Conservation (phyloP, 2,797 vertebrate species). For the Trichosurus vulpecula region DNA sequence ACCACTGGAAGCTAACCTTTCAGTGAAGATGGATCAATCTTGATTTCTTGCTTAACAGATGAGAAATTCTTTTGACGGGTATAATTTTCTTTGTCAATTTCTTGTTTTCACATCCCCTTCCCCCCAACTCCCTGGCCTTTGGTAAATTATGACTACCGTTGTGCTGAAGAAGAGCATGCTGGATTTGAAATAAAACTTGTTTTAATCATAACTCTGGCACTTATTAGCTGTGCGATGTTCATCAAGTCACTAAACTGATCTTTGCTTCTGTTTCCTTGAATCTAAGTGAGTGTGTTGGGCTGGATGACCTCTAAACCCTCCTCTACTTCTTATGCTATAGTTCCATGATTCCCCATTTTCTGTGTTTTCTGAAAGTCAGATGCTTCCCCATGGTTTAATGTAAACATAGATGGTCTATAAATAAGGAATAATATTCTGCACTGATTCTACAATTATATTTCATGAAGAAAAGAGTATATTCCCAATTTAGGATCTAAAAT, state of each 20-base stretch:
- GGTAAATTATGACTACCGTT: not conserved
- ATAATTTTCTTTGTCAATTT: not conserved
- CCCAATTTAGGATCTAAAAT: not conserved
- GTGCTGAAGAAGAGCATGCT: not conserved
- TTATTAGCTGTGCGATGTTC: not conserved
- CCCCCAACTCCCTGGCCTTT: not conserved
- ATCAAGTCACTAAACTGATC: not conserved
- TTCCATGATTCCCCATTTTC: not conserved
- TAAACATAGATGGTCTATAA: not conserved
- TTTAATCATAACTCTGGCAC: not conserved
- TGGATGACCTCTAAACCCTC: not conserved
- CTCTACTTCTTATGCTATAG: not conserved
- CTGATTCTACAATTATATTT: not conserved
- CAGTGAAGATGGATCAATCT: not conserved
- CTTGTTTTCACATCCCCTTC: not conserved
- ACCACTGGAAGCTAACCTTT: not conserved
- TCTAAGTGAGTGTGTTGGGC: not conserved
- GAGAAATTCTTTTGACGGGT: not conserved
- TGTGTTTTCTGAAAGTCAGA: not conserved
- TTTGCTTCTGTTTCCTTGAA: not conserved
- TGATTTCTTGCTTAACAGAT: not conserved
- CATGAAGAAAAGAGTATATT: not conserved
- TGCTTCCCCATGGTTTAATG: not conserved
- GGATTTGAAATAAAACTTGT: not conserved
- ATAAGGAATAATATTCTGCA: not conserved